These are phyloP conservation scores for Sinocyclocheilus rhinocerous DNA, from an alignment of 2,113 vertebrate species.

Conservation along the genomic window DNA sequence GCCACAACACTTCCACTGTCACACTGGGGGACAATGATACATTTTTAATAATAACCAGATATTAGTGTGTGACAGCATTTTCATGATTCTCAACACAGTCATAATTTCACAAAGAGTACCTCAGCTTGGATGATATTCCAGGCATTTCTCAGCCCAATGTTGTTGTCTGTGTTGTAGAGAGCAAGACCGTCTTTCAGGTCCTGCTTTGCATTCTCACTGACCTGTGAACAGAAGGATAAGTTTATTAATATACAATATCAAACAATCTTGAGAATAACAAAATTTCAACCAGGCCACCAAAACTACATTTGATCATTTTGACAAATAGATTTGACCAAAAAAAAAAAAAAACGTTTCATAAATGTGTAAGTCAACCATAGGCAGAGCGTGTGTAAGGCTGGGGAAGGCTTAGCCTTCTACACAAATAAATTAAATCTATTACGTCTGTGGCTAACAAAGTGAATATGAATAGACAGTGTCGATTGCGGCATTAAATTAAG, in stretches of 20 bases:
- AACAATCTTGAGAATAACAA: neutral
- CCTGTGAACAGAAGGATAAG: slow-evolving; percentile 71
- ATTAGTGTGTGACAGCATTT: neutral
- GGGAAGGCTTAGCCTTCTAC: too few relatives aligned
- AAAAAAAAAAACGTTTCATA: too few relatives aligned
- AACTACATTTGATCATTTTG: neutral
- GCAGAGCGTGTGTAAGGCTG: too few relatives aligned
- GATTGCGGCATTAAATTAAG: too few relatives aligned
- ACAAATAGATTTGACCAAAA: neutral
- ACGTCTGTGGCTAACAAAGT: too few relatives aligned
- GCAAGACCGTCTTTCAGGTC: slow-evolving; percentile 93
- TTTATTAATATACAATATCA: neutral
- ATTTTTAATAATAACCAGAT: neutral
- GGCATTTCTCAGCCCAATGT: slow-evolving; percentile 92
- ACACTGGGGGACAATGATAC: neutral
- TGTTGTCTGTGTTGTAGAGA: slow-evolving; percentile 94
- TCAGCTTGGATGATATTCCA: slow-evolving; percentile 99
- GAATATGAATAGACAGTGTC: too few relatives aligned
- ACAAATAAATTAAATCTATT: too few relatives aligned
- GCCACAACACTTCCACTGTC: slow-evolving; percentile 95
- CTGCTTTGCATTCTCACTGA: slow-evolving; percentile 91
- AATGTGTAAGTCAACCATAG: neutral
- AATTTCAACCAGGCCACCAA: neutral
- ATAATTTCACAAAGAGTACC: slow-evolving; percentile 70
- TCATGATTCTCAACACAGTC: too few relatives aligned